Percentiles rank a stretch among this genome's conserved stretches.
Evolutionary conservation across 1,140 invertebrate species (phyloP).

Genomic region (Rhizoglyphus robini): DNA sequence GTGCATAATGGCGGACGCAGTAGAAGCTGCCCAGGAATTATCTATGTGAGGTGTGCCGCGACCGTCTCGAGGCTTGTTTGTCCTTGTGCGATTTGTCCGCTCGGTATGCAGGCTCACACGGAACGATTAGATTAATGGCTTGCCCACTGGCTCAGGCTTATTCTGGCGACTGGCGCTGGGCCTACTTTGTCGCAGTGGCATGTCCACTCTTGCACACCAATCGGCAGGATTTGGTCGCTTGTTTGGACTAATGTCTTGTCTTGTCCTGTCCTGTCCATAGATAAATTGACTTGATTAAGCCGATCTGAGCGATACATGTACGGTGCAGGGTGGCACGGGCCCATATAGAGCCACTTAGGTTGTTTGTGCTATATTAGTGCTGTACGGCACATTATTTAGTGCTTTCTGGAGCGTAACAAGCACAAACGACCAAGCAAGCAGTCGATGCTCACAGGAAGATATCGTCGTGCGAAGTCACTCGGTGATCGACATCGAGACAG

Average conservation of each 20-base stretch:
- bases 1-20: slow-evolving; percentile 9
- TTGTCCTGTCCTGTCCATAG: slow-evolving; percentile 12
- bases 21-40: not conserved
- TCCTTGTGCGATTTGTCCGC: slow-evolving; percentile 4
- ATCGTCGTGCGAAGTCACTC: not conserved
- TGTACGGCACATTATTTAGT: slow-evolving; percentile 11
- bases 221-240: slow-evolving; percentile 9
- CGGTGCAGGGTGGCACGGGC: not conserved
- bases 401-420: slow-evolving; percentile 9
- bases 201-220: slow-evolving; percentile 11
- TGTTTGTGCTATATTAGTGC: not conserved
- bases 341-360: slow-evolving; percentile 7
- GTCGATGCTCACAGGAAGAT: not conserved
- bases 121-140: slow-evolving; percentile 16
- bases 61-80: not conserved
- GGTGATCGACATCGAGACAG: slow-evolving; percentile 1
- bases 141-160: not conserved
- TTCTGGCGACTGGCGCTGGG: not conserved
- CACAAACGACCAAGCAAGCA: not conserved
- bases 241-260: slow-evolving; percentile 5
- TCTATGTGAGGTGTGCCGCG: not conserved
- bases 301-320: not conserved
- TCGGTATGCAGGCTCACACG: not conserved
- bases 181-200: not conserved
- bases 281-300: slow-evolving; percentile 15